phyloP scores from a whole-genome alignment of 1,140 invertebrate species.

The Drosophila obscura region DNA sequence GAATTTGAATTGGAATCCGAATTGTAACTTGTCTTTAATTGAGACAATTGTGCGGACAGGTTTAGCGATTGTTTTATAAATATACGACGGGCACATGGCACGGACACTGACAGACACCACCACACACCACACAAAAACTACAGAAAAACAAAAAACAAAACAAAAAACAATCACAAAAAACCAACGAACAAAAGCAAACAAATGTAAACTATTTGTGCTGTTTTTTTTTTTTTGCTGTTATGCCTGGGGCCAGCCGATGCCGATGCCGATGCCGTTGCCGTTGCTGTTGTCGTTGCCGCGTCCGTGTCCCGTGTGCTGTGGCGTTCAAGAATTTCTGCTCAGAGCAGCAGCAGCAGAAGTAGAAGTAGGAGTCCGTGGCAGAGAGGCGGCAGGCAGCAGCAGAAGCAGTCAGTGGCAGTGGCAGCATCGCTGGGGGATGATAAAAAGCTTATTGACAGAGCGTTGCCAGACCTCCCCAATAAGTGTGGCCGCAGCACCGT shows the following conservation, averaged over 20 bases:
- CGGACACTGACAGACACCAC: no score
- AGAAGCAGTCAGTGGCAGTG: not conserved
- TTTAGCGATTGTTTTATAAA: slow-evolving; percentile 4
- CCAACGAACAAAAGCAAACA: not conserved
- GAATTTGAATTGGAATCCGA: not conserved
- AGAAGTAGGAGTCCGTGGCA: not conserved
- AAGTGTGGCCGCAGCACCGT: not conserved
- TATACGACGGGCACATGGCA: not conserved
- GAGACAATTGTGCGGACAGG: no score
- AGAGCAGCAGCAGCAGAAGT: slow-evolving; percentile 10
- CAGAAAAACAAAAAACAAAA: not conserved
- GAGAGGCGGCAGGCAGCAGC: slow-evolving; percentile 3
- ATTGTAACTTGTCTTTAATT: not conserved
- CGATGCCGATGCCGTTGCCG: not conserved
- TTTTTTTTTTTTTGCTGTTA: slow-evolving; percentile 15
- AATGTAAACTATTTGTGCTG: slow-evolving; percentile 15
- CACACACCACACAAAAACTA: not conserved
- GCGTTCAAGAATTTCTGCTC: slow-evolving; percentile 30
- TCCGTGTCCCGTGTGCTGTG: slow-evolving; percentile 5
- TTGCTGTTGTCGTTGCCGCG: slow-evolving; percentile 9
- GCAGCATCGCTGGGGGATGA: slow-evolving; percentile 30
- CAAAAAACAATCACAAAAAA: not conserved
- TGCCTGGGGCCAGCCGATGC: slow-evolving; percentile 30
- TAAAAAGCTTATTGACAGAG: slow-evolving; percentile 5
- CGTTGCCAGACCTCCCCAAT: slow-evolving; percentile 16